phyloP scores from a whole-genome alignment of 64 coral and sea anemone species.

The Exaiptasia diaphana region DNA sequence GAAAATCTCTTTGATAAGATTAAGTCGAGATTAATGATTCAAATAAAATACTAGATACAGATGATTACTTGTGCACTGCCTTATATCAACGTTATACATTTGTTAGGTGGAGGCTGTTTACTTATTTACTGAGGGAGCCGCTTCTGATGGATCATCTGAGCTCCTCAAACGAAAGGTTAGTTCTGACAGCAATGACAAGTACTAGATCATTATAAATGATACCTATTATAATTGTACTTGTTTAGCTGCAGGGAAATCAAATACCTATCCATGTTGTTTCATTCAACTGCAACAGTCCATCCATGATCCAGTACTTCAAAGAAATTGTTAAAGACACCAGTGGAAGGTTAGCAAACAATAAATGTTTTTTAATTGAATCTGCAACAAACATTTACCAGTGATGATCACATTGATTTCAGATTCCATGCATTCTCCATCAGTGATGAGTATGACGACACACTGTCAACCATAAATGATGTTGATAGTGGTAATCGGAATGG shows the following conservation, averaged over 20 bases:
- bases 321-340: conserved; percentile 46
- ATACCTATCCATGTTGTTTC: conserved; percentile 77
- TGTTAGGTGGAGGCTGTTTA: conserved; percentile 81
- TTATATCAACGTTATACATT: too few relatives aligned
- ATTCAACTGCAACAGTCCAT: conserved; percentile 77
- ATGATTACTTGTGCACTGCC: too few relatives aligned
- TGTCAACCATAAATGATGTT: conserved; percentile 55
- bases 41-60: too few relatives aligned
- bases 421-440: conserved; percentile 87
- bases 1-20: too few relatives aligned
- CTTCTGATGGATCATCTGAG: conserved; percentile 81
- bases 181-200: background rate
- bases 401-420: too few relatives aligned
- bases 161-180: conserved; percentile 86
- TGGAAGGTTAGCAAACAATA: conserved; percentile 64
- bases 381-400: too few relatives aligned
- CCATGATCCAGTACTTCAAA: conserved; percentile 71
- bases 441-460: conserved; percentile 74
- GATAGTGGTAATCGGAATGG: conserved; percentile 27
- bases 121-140: conserved; percentile 76
- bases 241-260: conserved; percentile 68
- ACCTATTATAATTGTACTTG: background rate
- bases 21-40: too few relatives aligned
- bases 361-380: too few relatives aligned
- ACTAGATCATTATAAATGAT: background rate